Base-by-base conservation (phyloP, 2,888 invertebrate genomes). In the Aphodius sticticus region DNA sequence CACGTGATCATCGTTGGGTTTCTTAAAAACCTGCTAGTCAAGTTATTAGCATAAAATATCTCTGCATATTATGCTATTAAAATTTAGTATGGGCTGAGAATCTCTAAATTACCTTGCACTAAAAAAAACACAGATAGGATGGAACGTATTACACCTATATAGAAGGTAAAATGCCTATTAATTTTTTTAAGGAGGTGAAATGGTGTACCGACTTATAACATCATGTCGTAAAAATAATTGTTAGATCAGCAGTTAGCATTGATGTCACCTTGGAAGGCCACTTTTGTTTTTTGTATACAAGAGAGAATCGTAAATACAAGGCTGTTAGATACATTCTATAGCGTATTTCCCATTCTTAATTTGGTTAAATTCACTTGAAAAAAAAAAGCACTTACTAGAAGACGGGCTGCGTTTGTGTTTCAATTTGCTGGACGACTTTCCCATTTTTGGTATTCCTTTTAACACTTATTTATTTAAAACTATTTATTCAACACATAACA, bases 351-450 rank as follows among this genome's bases (percentile, higher is more conserved):
- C 26, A 26, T 26, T 26, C 26, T 26, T 3, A 26, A 26, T 26
- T 26, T 26, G 26, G 26, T 26, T 2, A 26, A 26, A 26, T 26
- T 26, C 26, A 26, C 26, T 2, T 3, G 3, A 1, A 26, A 26
- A 26, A 26, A 26, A 26, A n/a, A n/a, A n/a, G n/a, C 69, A 83
- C 84, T 78, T 83, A 84, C 85, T 84, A n/a, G 78, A 78, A n/a
- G 78, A 78, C 26, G 74, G 81, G 53, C 80, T 81, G 76, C 81
- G 84, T 78, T 86, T 84, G 81, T 86, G 85, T 80, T 88, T 88
- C 79, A 86, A 80, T 83, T 88, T 88, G 82, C 88, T 88, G 71
- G 88, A 85, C 72, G 86, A 84, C 85, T 88, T 88, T 75, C 88
- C 88, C 88, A 88, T 88, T 70, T 76, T 78, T 72, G 53, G 26